Percentiles rank a stretch among this genome's conserved stretches.
Conservation (phyloP, 2,888 invertebrate species). For the Monochamus alternatus region DNA sequence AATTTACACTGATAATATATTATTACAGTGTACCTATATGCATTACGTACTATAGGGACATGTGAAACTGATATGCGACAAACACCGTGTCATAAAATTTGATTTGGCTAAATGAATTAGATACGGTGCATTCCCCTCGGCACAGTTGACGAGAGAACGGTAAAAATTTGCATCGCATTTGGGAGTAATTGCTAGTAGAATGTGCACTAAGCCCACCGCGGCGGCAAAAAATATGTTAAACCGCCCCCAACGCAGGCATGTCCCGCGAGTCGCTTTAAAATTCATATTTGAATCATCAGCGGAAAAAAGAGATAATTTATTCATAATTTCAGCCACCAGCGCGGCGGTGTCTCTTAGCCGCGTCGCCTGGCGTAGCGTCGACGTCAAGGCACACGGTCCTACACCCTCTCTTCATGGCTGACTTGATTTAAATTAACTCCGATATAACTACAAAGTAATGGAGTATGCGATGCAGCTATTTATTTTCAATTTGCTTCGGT, state of each 20-base stretch:
- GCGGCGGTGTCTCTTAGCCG: conserved; percentile 18
- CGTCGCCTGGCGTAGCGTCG: no score
- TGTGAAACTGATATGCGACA: neutral
- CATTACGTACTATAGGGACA: no score
- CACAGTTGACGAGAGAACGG: neutral
- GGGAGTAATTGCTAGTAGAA: conserved; percentile 18
- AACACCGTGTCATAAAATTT: neutral
- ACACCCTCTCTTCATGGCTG: conserved; percentile 29
- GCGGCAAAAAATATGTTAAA: conserved; percentile 31
- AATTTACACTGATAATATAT: no score
- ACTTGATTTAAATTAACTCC: conserved; percentile 37
- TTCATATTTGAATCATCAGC: conserved; percentile 30
- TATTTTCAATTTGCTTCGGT: conserved; percentile 32
- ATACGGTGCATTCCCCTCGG: conserved; percentile 3
- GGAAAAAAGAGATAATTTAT: conserved; percentile 33
- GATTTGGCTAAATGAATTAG: neutral
- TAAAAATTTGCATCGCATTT: conserved; percentile 16
- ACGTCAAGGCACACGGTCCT: conserved; percentile 25
- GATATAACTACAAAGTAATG: conserved; percentile 36
- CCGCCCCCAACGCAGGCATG: neutral
- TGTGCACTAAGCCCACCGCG: conserved; percentile 23
- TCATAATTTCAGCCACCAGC: conserved; percentile 29
- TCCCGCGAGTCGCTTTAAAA: conserved; percentile 22
- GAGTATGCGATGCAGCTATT: conserved; percentile 34
- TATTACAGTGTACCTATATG: no score